Conservation (phyloP, 2,797 vertebrate species). For the Morus bassanus region DNA sequence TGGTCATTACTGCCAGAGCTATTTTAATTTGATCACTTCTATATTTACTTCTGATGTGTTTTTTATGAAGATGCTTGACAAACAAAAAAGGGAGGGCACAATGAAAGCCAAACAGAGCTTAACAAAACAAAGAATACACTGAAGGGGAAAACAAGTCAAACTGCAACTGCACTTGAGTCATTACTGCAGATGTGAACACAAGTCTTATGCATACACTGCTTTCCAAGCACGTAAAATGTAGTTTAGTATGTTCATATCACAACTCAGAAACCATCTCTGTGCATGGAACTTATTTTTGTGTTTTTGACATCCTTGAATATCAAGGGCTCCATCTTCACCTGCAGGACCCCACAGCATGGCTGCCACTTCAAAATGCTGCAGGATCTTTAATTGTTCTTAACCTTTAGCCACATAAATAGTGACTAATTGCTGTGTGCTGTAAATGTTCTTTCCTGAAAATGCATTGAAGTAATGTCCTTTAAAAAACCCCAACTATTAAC, state of each 20-base stretch:
- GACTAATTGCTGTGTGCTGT: background rate
- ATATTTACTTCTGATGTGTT: background rate
- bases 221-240: background rate
- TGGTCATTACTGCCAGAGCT: background rate
- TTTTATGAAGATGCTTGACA: background rate
- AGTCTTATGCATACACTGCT: background rate
- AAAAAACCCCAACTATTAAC: background rate
- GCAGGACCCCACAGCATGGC: background rate
- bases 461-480: background rate
- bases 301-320: background rate
- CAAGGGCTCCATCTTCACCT: background rate
- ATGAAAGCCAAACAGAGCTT: constrained; percentile 24
- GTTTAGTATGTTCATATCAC: rapidly evolving
- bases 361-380: background rate
- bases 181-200: background rate
- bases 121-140: constrained; percentile 40
- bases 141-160: constrained; percentile 36
- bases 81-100: background rate
- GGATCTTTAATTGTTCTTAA: background rate
- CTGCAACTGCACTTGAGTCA: constrained; percentile 29
- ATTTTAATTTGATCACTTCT: background rate
- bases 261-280: background rate
- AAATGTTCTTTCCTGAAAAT: background rate
- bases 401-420: background rate
- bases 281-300: background rate